Base-by-base conservation (phyloP, 2,888 invertebrate genomes). In the Drosophila aldrichi region DNA sequence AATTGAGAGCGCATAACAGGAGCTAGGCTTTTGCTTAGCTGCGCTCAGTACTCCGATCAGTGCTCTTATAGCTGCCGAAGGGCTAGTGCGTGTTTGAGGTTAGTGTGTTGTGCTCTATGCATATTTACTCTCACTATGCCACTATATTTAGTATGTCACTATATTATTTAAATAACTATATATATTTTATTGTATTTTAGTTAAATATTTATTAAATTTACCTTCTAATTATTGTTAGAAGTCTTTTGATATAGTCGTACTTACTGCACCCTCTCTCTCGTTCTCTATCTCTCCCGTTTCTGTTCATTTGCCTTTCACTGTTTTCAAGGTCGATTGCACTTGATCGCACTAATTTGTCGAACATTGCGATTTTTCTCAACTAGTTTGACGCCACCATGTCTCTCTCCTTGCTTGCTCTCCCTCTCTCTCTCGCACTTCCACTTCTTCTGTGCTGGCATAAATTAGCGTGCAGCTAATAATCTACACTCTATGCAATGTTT, bases 391-490 rank as follows among this genome's bases (percentile, higher is more conserved):
- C 84, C 69, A 48, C 60, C 29, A 12, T 48, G 29, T 29, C 44
- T 58, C 55, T 3, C 20, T 29, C 8, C 8, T n/a, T 10, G 29
- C n/a, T 18, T n/a, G 49, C 36, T 61, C 57, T 66, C 64, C 66
- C 18, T 25, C 25, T 40, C n/a, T n/a, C 40, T 12, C 10, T 38
- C 54, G 25, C 3, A 40, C 38, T n/a, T 22, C n/a, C 10, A 7
- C 20, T 22, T 54, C 22, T 54, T 25, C 36, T 40, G 12, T 18
- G 38, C 34, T 34, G 48, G 64, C 70, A 82, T 80, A 80, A 85
- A 82, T 88, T 87, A 84, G 89, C 83, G 71, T 89, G 89, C 83
- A 77, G 77, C 72, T 88, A 88, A 83, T 88, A 86, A 73, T 54
- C 40, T 54, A 29, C 40, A 25, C 40, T 52, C 22, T 22, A 22